Evolutionary conservation across 92 coral and sea anemone species (phyloP).

Genomic region (Scolanthus callimorphus): DNA sequence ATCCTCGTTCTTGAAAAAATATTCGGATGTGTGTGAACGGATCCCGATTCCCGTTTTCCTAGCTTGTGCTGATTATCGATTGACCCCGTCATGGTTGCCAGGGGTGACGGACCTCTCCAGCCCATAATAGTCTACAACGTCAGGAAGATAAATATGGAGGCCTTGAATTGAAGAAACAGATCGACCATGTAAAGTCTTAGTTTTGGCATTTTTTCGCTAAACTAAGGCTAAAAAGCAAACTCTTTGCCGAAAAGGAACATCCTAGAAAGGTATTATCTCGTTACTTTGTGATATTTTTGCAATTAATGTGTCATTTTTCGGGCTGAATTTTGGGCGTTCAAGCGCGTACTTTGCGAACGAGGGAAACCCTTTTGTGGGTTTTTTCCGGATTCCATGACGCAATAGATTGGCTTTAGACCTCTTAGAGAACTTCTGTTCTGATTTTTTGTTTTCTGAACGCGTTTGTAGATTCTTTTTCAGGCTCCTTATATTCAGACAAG

Average conservation of each 20-base stretch:
- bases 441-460: neutral
- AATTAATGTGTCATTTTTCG: constrained; percentile 3
- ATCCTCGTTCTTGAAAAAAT: too few species aligned
- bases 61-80: constrained; percentile 45
- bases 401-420: neutral
- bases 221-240: neutral
- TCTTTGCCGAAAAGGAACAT: constrained; percentile 12
- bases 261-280: constrained; percentile 8
- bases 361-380: constrained; percentile 11
- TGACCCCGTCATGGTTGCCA: constrained; percentile 19
- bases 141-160: constrained; percentile 85
- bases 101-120: constrained; percentile 45
- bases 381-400: neutral
- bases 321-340: constrained; percentile 28
- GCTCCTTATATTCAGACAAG: neutral
- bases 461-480: neutral
- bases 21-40: too few species aligned
- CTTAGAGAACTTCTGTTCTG: neutral
- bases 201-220: constrained; percentile 2
- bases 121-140: constrained; percentile 69
- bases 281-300: neutral
- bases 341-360: constrained; percentile 15
- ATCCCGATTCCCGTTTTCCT: too few species aligned
- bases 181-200: constrained; percentile 21
- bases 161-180: constrained; percentile 49